Conservation (phyloP, 2,797 vertebrate genomes). For the Prionace glauca region DNA sequence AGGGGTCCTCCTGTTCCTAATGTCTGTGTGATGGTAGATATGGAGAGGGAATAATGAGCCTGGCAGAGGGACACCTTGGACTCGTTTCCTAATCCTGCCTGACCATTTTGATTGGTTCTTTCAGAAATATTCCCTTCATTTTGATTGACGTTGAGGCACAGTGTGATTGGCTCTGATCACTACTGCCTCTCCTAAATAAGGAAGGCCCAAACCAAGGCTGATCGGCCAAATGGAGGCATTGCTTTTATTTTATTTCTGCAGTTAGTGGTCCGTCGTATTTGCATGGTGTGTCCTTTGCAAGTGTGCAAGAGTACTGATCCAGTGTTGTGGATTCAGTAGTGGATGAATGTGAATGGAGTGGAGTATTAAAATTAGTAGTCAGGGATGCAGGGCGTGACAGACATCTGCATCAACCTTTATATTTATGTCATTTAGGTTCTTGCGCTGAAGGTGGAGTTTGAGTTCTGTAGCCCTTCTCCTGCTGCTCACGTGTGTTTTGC, state of each 20-base stretch:
- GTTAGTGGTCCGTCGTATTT: not conserved
- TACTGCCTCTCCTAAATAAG: too few relatives aligned
- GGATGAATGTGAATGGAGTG: not conserved
- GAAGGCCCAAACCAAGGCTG: too few relatives aligned
- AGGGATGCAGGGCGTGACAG: not conserved
- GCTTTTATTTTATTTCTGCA: not conserved
- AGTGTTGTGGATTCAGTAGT: not conserved
- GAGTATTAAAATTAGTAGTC: not conserved
- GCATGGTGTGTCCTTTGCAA: not conserved
- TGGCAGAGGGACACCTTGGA: too few relatives aligned
- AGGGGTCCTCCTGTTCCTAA: too few relatives aligned
- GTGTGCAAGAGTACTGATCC: not conserved
- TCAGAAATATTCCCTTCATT: too few relatives aligned
- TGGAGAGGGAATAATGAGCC: too few relatives aligned
- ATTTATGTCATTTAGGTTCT: not conserved
- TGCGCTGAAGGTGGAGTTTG: not conserved
- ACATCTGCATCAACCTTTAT: rapidly evolving
- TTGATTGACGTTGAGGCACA: too few relatives aligned
- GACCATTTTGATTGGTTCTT: too few relatives aligned
- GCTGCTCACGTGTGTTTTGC: not conserved
- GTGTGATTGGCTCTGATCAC: not conserved
- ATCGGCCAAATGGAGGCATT: not conserved
- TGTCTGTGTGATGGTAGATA: too few relatives aligned
- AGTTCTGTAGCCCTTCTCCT: not conserved
- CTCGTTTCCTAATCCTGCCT: too few relatives aligned